Evolutionary conservation across 2,113 vertebrate species (phyloP), one percentile per base, ranked within the genome.

Genomic region (Grammomys surdaster): DNA sequence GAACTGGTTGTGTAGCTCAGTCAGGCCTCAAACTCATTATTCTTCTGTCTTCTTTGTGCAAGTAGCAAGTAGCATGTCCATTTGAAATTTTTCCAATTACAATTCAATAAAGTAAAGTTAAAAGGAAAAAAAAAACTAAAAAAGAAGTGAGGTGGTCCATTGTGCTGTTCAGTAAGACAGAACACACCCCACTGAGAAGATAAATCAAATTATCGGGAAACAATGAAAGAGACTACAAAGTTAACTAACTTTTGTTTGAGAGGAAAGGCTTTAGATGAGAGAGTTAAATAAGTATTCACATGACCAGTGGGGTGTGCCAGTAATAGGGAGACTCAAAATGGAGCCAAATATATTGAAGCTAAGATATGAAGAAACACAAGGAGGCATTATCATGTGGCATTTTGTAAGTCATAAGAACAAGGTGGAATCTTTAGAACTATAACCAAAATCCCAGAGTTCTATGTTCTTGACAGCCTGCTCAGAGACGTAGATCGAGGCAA

Each of bases 81-180:
- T 36, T 7, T 76, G 6, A 33, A 24, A 36, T 5, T 73, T 76
- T 77, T n/a, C 36, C 46, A 56, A 54, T 88, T 81, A 46, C 13
- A 63, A 20, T 56, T 81, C 20, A 81, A 58, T 85, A 69, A 73
- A 82, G 16, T 2, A 54, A 16, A 22, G 1, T 17, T 36, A 58
- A 56, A 67, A 65, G 43, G 19, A 17, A 91, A 40, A 91, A 40
- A 51, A 12, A 28, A 36, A 6, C 7, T n/a, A 60, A 54, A 31
- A 5, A 40, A 12, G 19, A 20, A 5, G 19, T 4, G 1, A 13
- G 20, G 0, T 0, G 12, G 51, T 19, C 28, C 82, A 20, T 36
- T 89, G 2, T 7, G 40, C 7, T 91, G 9, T 20, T 96, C 2
- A 81, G 1, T 90, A 90, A 92, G 65, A 73, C 4, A 73, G 14